These are phyloP conservation scores for Centruroides sculpturatus DNA, from an alignment of 1,140 invertebrate genomes.

Conservation along the genomic window DNA sequence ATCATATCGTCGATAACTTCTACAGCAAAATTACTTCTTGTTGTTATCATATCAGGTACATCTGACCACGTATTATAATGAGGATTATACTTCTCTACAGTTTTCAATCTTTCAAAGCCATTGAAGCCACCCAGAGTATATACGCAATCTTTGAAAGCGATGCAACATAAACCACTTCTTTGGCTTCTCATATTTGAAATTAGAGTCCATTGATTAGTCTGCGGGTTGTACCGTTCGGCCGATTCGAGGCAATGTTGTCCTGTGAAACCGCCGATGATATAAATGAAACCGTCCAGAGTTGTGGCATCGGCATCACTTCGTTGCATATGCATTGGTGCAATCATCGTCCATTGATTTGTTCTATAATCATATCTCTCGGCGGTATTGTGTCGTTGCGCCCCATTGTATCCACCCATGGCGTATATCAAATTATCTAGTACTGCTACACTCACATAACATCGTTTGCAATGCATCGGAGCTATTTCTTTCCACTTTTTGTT, in stretches of 20 bases:
- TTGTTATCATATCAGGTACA: not conserved
- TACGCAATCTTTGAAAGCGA: constrained; percentile 32
- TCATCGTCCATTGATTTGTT: constrained; percentile 25
- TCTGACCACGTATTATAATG: not conserved
- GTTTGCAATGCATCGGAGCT: constrained; percentile 51
- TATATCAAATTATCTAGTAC: constrained; percentile 35
- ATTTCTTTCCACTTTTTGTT: constrained; percentile 46
- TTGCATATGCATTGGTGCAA: constrained; percentile 25
- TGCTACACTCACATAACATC: constrained; percentile 64
- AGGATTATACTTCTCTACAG: no score
- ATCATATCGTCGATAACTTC: constrained; percentile 45
- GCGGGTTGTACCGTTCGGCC: constrained; percentile 77
- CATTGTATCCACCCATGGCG: constrained; percentile 37
- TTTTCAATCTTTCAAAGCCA: no score
- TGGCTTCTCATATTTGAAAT: not conserved
- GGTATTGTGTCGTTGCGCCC: constrained; percentile 31
- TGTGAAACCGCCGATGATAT: constrained; percentile 51
- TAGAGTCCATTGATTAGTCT: constrained; percentile 65
- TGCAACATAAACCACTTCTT: constrained; percentile 36
- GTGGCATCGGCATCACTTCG: constrained; percentile 24
- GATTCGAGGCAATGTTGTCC: constrained; percentile 56
- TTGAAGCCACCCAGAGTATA: no score
- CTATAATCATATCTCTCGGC: constrained; percentile 29
- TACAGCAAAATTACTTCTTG: constrained; percentile 1
- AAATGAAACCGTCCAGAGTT: constrained; percentile 46